Conservation (phyloP, 2,888 invertebrate species). For the Chymomyza amoena region DNA sequence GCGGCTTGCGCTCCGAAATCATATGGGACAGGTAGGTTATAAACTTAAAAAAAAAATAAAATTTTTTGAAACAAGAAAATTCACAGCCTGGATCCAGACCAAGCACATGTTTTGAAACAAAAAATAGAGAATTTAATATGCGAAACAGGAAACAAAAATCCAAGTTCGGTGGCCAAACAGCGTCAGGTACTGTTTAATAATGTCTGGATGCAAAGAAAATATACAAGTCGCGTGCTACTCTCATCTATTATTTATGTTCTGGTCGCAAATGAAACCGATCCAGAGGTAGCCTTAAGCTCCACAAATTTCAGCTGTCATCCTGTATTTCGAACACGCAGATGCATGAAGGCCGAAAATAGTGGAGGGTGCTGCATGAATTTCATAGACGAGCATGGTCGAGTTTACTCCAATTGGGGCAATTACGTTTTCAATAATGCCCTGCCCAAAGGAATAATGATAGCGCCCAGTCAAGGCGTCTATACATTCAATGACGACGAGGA, state of each 20-base stretch:
- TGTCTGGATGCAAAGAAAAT: constrained; percentile 67
- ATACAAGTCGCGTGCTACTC: constrained; percentile 63
- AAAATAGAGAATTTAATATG: constrained; percentile 48
- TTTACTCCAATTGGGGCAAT: constrained; percentile 78
- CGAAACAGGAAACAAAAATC: constrained; percentile 10
- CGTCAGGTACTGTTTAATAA: constrained; percentile 53
- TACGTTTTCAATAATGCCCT: constrained; percentile 79
- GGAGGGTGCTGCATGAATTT: constrained; percentile 72
- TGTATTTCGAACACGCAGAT: constrained; percentile 71
- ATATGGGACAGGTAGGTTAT: constrained; percentile 71
- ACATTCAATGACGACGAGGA: constrained; percentile 35
- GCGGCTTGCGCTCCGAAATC: constrained; percentile 59
- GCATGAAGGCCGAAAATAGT: constrained; percentile 55
- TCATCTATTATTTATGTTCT: constrained; percentile 70
- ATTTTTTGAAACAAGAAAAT: not conserved
- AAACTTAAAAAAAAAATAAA: not conserved
- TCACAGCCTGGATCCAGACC: constrained; percentile 47
- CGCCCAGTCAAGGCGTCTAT: constrained; percentile 78
- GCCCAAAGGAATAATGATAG: constrained; percentile 77
- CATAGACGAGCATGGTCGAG: constrained; percentile 74
- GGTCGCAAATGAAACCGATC: constrained; percentile 44
- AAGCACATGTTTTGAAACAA: constrained; percentile 42
- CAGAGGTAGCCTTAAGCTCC: constrained; percentile 38
- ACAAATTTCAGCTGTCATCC: constrained; percentile 63
- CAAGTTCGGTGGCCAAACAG: constrained; percentile 30